Percentiles rank a stretch among this genome's conserved stretches.
Evolutionary conservation across 2,888 invertebrate genomes (phyloP).

Genomic region (Macrophya annulata): DNA sequence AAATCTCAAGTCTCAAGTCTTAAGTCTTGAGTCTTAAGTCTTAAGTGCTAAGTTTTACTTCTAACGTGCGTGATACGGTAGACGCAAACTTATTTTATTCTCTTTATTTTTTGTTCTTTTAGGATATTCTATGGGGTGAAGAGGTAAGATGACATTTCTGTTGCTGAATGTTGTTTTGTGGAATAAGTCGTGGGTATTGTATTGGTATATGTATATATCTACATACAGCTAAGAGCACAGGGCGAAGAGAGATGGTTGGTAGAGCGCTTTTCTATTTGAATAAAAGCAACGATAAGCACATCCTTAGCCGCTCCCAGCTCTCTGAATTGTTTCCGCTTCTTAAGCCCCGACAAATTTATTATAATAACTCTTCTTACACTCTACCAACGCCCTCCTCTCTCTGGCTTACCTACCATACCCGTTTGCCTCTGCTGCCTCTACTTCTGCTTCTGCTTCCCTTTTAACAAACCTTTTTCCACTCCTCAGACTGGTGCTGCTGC

Average conservation of each 20-base stretch:
- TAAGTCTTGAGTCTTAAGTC: too few relatives aligned
- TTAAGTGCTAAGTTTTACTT: too few relatives aligned
- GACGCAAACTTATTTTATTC: too few relatives aligned
- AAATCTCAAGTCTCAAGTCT: too few relatives aligned
- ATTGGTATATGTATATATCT: neutral
- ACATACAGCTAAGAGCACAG: neutral
- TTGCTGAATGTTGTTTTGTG: neutral
- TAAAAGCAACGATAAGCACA: conserved; percentile 79
- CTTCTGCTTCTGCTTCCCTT: conserved; percentile 19
- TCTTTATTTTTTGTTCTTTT: neutral
- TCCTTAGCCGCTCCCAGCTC: conserved; percentile 76
- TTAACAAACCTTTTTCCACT: neutral
- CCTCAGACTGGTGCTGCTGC: neutral
- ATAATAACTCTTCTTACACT: conserved; percentile 78
- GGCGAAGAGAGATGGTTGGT: conserved; percentile 16
- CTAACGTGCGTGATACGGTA: too few relatives aligned
- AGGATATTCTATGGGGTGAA: neutral
- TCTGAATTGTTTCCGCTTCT: conserved; percentile 79
- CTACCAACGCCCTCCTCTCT: conserved; percentile 65
- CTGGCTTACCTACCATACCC: conserved; percentile 56
- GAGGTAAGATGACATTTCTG: neutral
- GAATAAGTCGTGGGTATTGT: neutral
- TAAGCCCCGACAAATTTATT: conserved; percentile 79
- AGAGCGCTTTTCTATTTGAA: conserved; percentile 73
- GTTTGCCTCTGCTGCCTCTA: conserved; percentile 15